Evolutionary conservation across 2,888 invertebrate genomes (phyloP).

Genomic region (Eremobia ochroleuca): DNA sequence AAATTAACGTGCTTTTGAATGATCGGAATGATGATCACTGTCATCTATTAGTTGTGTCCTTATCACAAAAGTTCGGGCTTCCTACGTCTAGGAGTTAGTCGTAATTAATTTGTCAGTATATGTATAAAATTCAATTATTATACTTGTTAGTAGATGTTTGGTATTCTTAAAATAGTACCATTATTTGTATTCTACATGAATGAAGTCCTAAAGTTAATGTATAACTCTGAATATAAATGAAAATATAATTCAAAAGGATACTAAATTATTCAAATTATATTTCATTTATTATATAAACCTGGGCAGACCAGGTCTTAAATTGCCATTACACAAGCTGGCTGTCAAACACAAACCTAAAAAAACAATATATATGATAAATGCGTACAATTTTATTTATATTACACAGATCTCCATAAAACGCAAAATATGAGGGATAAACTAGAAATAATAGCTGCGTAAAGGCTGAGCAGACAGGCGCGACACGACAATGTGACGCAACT

Average conservation of each 20-base stretch:
- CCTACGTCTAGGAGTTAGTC: slow-evolving; percentile 16
- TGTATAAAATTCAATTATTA: background rate
- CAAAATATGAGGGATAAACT: slow-evolving; percentile 43
- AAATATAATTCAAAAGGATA: background rate
- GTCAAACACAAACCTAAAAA: slow-evolving; percentile 32
- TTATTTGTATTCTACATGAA: background rate
- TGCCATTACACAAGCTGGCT: background rate
- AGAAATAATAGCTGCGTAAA: slow-evolving; percentile 35
- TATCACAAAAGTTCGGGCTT: slow-evolving; percentile 26
- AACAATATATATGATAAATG: slow-evolving; percentile 40
- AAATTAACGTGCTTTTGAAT: background rate
- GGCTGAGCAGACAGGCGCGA: no score
- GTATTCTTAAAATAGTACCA: background rate
- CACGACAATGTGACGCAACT: background rate
- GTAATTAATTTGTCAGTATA: slow-evolving; percentile 1
- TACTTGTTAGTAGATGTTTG: slow-evolving; percentile 9
- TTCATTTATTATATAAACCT: background rate
- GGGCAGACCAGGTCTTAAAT: slow-evolving; percentile 2
- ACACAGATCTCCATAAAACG: slow-evolving; percentile 37
- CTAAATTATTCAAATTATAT: background rate
- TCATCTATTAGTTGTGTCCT: slow-evolving; percentile 19
- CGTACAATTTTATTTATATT: slow-evolving; percentile 32
- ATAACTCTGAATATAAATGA: background rate
- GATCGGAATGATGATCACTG: background rate
- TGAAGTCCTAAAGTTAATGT: background rate